phyloP scores from a whole-genome alignment of 1,140 invertebrate species.

The Periplaneta americana region DNA sequence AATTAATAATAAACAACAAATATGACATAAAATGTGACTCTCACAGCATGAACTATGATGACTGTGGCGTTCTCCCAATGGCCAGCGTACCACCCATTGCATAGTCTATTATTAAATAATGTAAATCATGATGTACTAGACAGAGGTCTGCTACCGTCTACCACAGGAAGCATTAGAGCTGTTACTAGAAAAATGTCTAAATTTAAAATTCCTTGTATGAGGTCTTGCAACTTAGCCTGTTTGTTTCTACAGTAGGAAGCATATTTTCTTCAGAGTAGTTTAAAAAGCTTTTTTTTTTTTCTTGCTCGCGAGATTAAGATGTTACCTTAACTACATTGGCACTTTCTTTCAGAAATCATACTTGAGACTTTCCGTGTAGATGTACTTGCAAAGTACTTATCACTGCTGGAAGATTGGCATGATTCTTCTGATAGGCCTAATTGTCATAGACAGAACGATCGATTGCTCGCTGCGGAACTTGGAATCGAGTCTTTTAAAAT shows the following conservation, averaged over 20 bases:
- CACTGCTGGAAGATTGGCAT: not conserved
- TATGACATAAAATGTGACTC: not conserved
- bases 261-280: not conserved
- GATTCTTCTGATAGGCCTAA: not conserved
- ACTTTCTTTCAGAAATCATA: not conserved
- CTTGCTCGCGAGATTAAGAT: not conserved
- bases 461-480: not conserved
- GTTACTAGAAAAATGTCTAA: not conserved
- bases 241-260: not conserved
- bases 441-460: not conserved
- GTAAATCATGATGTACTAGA: not conserved
- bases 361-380: not conserved
- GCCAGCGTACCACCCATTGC: not conserved
- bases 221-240: not conserved
- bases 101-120: not conserved
- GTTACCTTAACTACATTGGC: not conserved
- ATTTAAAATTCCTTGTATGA: not conserved
- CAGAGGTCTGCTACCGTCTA: not conserved
- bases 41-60: not conserved
- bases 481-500: not conserved
- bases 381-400: not conserved
- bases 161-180: not conserved
- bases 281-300: not conserved
- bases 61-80: not conserved
- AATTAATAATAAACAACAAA: not conserved